Conservation (phyloP, 1,140 invertebrate genomes). For the Drosophila bocki region DNA sequence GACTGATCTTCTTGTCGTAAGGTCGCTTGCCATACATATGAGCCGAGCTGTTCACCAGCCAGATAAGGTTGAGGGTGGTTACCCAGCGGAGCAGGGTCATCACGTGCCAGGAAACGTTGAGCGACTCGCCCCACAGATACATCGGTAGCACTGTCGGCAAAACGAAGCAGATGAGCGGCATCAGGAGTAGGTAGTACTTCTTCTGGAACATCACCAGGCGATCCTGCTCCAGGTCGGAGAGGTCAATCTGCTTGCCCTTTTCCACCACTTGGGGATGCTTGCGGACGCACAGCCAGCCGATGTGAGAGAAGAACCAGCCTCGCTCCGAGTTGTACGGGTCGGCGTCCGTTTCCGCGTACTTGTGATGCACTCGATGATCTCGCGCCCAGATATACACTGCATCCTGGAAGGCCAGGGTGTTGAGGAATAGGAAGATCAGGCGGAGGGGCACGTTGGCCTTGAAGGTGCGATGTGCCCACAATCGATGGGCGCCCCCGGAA, state of each 20-base stretch:
- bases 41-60: slow-evolving; percentile 97
- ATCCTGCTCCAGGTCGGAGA: slow-evolving; percentile 94
- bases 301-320: slow-evolving; percentile 98
- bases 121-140: slow-evolving; percentile 93
- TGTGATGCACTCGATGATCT: slow-evolving; percentile 98
- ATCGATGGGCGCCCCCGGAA: slow-evolving; percentile 96
- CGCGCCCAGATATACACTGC: slow-evolving; percentile 95
- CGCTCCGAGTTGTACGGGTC: slow-evolving; percentile 97
- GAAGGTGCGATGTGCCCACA: slow-evolving; percentile 97
- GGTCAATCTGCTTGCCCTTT: slow-evolving; percentile 94
- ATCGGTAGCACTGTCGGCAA: slow-evolving; percentile 94
- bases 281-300: slow-evolving; percentile 95
- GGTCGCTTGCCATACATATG: slow-evolving; percentile 96
- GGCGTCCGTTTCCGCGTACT: slow-evolving; percentile 97
- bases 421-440: slow-evolving; percentile 91
- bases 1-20: slow-evolving; percentile 95
- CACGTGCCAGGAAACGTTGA: slow-evolving; percentile 92
- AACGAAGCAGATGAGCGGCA: slow-evolving; percentile 93
- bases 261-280: slow-evolving; percentile 95
- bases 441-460: slow-evolving; percentile 95
- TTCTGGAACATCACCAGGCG: slow-evolving; percentile 94
- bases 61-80: slow-evolving; percentile 95
- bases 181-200: slow-evolving; percentile 92
- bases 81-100: slow-evolving; percentile 93
- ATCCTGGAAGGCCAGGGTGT: slow-evolving; percentile 96